Conservation (phyloP, 2,888 invertebrate species). For the Melieria crassipennis region DNA sequence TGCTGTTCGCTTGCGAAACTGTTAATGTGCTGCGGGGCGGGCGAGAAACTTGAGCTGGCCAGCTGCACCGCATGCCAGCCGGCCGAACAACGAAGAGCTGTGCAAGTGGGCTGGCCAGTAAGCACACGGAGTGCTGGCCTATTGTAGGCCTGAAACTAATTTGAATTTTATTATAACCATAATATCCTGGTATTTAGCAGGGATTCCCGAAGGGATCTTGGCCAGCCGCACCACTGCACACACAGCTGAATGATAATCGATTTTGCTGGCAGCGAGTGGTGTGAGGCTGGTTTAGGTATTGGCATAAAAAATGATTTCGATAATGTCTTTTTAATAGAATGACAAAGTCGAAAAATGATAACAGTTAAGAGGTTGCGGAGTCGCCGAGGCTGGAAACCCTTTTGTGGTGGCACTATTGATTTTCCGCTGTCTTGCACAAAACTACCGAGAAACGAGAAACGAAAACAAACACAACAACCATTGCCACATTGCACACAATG, state of each 20-base stretch:
- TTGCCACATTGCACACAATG: no score
- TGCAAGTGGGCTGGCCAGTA: not conserved
- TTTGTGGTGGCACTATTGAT: no score
- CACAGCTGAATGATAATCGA: constrained; percentile 17
- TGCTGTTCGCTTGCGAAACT: no score
- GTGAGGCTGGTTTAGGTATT: not conserved
- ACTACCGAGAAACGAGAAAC: no score
- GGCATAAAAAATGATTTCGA: constrained; percentile 8
- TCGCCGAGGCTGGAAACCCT: no score
- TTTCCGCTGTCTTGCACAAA: no score
- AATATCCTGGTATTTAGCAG: constrained; percentile 10
- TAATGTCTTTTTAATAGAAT: constrained; percentile 16
- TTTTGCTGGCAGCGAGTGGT: not conserved
- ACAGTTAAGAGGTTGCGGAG: no score
- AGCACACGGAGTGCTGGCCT: constrained; percentile 11
- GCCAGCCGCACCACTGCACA: no score
- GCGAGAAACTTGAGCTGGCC: no score
- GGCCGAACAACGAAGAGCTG: constrained; percentile 19
- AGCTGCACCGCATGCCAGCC: not conserved
- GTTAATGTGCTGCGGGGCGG: no score
- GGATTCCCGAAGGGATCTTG: not conserved
- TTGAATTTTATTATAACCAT: constrained; percentile 56
- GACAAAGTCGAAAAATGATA: not conserved
- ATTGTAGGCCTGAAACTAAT: constrained; percentile 57
- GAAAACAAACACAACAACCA: no score